These are phyloP conservation scores for Epirrhoe tristata DNA, from an alignment of 2,888 invertebrate species.

Conservation along the genomic window DNA sequence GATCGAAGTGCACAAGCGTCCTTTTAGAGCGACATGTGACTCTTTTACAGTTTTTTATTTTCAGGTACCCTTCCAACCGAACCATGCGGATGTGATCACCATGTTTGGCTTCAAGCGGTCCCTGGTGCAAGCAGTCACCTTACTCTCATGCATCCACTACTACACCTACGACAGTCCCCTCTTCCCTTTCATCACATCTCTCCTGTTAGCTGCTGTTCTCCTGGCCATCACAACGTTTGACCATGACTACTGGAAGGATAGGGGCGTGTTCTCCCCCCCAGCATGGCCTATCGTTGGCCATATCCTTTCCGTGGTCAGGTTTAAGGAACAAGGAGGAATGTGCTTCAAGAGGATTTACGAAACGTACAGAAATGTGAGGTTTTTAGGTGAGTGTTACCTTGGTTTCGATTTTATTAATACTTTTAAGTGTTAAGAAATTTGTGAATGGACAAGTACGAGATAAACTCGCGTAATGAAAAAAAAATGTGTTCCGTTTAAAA, in stretches of 20 bases:
- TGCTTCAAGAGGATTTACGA: conserved; percentile 78
- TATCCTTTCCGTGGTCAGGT: conserved; percentile 69
- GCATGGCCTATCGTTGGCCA: conserved; percentile 76
- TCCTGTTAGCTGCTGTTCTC: conserved; percentile 50
- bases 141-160: conserved; percentile 61
- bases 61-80: conserved; percentile 35
- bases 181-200: conserved; percentile 56
- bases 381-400: conserved; percentile 70
- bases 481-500: too few species aligned
- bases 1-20: too few species aligned
- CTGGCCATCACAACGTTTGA: conserved; percentile 71
- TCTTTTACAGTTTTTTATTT: conserved; percentile 3
- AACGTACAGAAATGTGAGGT: conserved; percentile 64
- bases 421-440: conserved; percentile 9
- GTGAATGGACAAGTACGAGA: not conserved
- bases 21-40: too few species aligned
- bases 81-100: conserved; percentile 55
- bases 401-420: conserved; percentile 17
- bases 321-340: conserved; percentile 77
- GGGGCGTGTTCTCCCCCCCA: conserved; percentile 75
- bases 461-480: not conserved
- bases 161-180: conserved; percentile 62
- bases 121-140: conserved; percentile 57
- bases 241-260: conserved; percentile 74
- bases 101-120: conserved; percentile 77